phyloP scores from a whole-genome alignment of 92 coral and sea anemone genomes.

The Siderastrea siderea region DNA sequence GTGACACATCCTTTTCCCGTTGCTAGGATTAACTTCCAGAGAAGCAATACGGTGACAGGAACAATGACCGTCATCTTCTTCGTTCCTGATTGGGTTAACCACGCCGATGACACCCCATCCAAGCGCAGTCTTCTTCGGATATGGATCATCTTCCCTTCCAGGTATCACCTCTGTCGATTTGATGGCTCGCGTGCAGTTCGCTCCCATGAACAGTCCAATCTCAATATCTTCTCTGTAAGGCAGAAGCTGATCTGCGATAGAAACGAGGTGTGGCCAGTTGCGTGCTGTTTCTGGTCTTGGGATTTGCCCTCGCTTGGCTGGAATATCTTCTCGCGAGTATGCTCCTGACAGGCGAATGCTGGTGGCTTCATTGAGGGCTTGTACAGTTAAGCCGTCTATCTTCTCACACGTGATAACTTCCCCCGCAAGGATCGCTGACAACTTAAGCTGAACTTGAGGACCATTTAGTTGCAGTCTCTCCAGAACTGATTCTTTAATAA shows the following conservation, averaged over 20 bases:
- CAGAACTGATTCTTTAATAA: background rate
- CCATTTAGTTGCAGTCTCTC: constrained; percentile 20
- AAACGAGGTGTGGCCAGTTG: background rate
- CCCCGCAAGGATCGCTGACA: constrained; percentile 36
- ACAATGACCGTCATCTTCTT: background rate
- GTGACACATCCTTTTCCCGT: constrained; percentile 16
- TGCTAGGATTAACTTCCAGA: constrained; percentile 15
- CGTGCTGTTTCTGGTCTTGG: too few species aligned
- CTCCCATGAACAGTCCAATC: constrained; percentile 50
- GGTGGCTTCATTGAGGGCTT: constrained; percentile 26
- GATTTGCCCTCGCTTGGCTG: constrained; percentile 53
- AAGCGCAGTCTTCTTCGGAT: constrained; percentile 31
- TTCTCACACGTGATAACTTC: constrained; percentile 26
- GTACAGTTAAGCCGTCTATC: constrained; percentile 19
- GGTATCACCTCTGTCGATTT: constrained; percentile 18
- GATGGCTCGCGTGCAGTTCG: constrained; percentile 46
- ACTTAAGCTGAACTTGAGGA: constrained; percentile 18
- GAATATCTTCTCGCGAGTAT: constrained; percentile 39
- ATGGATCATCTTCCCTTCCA: constrained; percentile 51
- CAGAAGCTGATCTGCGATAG: constrained; percentile 44
- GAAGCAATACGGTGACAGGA: background rate
- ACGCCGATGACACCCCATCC: constrained; percentile 65
- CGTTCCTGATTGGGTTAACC: background rate
- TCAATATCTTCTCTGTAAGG: constrained; percentile 28
- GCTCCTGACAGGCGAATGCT: constrained; percentile 21